Evolutionary conservation across 37 sponge, comb jelly and placozoan species (phyloP), one percentile per base, ranked within the genome.

Genomic region (Oopsacas minuta): DNA sequence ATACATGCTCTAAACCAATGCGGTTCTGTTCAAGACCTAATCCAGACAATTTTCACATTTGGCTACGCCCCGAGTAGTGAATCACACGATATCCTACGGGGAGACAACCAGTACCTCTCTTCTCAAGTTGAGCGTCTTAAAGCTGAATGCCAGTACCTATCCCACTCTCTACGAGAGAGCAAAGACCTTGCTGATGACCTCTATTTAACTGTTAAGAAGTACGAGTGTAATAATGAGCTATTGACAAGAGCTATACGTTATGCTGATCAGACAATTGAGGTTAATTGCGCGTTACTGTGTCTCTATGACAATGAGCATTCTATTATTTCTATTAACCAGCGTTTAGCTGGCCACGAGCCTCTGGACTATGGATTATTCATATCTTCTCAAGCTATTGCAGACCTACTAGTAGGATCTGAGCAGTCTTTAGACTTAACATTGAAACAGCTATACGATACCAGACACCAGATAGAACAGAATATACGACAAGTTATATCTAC

Each of bases 261-360:
- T 34, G 75, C 75, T 25, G 75, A 61, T 34, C 75, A 61, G 22
- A n/a, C 28, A 12, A 5, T 61, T 25, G 28, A 61, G 30, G 75
- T 61, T 10, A 25, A 61, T 34, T 61, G 75, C 22, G 75, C 75
- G 7, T n/a, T 61, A 5, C 75, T 61, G 28, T 61, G 75, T 61
- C 75, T 61, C 75, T 61, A 61, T 61, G 75, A 61, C 75, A 61
- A 61, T 34, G 75, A 61, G 75, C 75, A 61, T n/a, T 61, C 75
- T 5, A 61, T 61, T n/a, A 61, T 61, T 34, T 61, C 75, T 3
- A 61, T 61, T n/a, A 61, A 61, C 75, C 75, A 61, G 75, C 75
- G 75, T 5, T 34, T 61, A 34, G 75, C 75, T 3, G 75, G 75
- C 7, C 75, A 61, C 75, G 75, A 61, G 75, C 75, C 75, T 10